Conservation (phyloP, 2,888 invertebrate genomes). For the Pseudolycoriella hygida region DNA sequence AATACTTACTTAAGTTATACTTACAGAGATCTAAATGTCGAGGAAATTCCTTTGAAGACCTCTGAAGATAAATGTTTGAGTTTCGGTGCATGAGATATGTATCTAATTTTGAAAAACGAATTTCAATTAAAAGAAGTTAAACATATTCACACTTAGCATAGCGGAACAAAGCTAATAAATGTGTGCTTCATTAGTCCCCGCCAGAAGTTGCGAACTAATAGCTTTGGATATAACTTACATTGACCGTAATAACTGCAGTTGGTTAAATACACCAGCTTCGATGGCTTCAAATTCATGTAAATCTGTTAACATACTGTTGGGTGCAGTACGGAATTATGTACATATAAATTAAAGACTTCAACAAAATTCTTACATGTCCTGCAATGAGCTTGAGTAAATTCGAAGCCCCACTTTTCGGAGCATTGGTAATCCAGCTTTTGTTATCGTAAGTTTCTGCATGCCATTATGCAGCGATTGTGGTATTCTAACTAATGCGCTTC, state of each 20-base stretch:
- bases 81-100: slow-evolving; percentile 48
- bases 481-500: slow-evolving; percentile 22
- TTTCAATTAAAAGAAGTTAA: slow-evolving; percentile 6
- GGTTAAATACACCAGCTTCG: slow-evolving; percentile 24
- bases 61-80: slow-evolving; percentile 31
- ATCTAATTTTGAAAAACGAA: slow-evolving; percentile 29
- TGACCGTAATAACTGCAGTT: slow-evolving; percentile 12
- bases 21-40: slow-evolving; percentile 38
- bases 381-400: slow-evolving; percentile 20
- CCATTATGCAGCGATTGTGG: slow-evolving; percentile 22
- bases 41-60: slow-evolving; percentile 24
- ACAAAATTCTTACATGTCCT: slow-evolving; percentile 21
- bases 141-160: too few relatives aligned
- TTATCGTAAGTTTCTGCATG: slow-evolving; percentile 23
- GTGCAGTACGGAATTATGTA: slow-evolving; percentile 1
- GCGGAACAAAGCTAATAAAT: too few relatives aligned
- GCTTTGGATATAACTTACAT: slow-evolving; percentile 11
- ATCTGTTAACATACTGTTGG: slow-evolving; percentile 12
- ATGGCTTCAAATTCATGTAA: slow-evolving; percentile 22
- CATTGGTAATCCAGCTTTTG: slow-evolving; percentile 22
- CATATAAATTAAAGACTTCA: slow-evolving; percentile 5
- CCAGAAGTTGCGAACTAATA: slow-evolving; percentile 18
- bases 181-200: too few relatives aligned
- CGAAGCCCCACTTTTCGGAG: slow-evolving; percentile 23
- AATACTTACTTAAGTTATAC: slow-evolving; percentile 16